Conservation (phyloP, 2,888 invertebrate genomes). For the Lithophane semibrunnea region DNA sequence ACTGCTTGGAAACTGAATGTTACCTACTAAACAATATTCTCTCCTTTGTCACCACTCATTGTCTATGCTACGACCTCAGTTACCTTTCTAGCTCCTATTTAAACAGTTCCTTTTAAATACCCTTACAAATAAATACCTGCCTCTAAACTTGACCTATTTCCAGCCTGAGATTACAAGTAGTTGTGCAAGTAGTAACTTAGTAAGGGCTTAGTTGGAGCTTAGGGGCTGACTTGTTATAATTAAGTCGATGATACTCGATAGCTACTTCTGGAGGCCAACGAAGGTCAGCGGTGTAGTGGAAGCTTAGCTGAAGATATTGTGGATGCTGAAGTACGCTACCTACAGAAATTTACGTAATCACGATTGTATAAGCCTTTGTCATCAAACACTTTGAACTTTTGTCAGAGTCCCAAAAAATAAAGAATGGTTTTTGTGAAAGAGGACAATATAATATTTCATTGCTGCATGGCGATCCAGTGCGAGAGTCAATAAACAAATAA, state of each 20-base stretch:
- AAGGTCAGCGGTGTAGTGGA: neutral
- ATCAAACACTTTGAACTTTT: neutral
- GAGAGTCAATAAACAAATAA: neutral
- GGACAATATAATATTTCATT: neutral
- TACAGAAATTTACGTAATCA: neutral
- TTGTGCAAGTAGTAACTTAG: slow-evolving; percentile 25
- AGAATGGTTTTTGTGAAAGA: neutral
- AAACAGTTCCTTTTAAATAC: neutral
- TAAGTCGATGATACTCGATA: slow-evolving; percentile 54
- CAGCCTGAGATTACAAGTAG: neutral
- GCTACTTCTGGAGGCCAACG: neutral
- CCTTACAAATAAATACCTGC: neutral
- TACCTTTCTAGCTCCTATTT: too few species aligned
- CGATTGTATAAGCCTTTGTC: neutral
- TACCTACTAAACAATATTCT: too few species aligned
- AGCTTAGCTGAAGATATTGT: slow-evolving; percentile 16
- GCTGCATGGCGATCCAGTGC: neutral
- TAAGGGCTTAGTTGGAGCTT: slow-evolving; percentile 32
- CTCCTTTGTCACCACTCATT: too few species aligned
- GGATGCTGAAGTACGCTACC: neutral
- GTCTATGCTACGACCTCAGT: too few species aligned
- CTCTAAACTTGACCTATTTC: neutral
- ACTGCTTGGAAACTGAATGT: too few species aligned
- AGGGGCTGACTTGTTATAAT: slow-evolving; percentile 51
- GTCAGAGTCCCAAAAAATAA: neutral